Percentiles rank a stretch among this genome's conserved stretches.
Conservation (phyloP, 2,113 vertebrate species). For the Tragelaphus scriptus region DNA sequence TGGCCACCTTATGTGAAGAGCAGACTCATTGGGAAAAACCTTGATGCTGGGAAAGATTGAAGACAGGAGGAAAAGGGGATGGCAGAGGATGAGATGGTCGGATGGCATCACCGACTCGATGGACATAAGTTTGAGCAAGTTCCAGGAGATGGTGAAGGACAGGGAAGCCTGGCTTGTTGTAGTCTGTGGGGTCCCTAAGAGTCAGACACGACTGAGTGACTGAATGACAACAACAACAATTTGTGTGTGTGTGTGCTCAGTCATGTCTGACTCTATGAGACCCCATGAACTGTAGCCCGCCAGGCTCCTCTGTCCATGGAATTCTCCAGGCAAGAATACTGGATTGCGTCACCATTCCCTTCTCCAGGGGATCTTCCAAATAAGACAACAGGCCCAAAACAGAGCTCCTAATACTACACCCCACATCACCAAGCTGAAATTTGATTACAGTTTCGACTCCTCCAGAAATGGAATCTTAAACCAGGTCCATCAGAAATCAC, state of each 20-base stretch:
- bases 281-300: background rate
- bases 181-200: background rate
- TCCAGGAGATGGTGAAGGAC: background rate
- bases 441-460: background rate
- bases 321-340: background rate
- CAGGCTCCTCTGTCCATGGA: background rate
- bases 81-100: background rate
- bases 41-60: background rate
- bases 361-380: background rate
- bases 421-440: background rate
- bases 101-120: background rate
- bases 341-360: background rate
- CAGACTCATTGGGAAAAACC: background rate
- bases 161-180: background rate
- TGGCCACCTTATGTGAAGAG: background rate
- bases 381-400: background rate
- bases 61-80: background rate
- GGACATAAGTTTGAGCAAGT: background rate
- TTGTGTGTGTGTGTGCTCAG: background rate
- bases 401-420: background rate
- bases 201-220: background rate
- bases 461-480: background rate
- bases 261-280: background rate
- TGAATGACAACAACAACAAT: background rate
- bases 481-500: background rate